Conservation (phyloP, 2,888 invertebrate species). For the Lottia gigantea region DNA sequence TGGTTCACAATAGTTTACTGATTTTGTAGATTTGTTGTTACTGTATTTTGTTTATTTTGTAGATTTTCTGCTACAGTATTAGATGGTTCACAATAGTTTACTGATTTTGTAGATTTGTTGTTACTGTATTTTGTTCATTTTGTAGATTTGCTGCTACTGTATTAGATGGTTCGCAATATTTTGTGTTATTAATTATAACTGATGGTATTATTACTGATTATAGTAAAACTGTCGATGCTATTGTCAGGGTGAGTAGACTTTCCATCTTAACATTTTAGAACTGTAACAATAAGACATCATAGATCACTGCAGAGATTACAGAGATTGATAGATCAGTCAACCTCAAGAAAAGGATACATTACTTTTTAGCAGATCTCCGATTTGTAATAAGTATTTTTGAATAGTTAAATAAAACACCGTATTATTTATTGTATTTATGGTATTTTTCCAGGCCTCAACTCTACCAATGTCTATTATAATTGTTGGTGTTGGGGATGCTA, state of each 20-base stretch:
- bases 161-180: slow-evolving; percentile 72
- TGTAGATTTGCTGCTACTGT: slow-evolving; percentile 69
- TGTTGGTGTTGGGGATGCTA: slow-evolving; percentile 67
- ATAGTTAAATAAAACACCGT: too few relatives aligned
- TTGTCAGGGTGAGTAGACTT: slow-evolving; percentile 56
- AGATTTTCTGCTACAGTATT: slow-evolving; percentile 70
- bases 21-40: too few relatives aligned
- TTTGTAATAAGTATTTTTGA: too few relatives aligned
- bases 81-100: slow-evolving; percentile 73
- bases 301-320: not conserved
- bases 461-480: slow-evolving; percentile 67
- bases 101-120: slow-evolving; percentile 41
- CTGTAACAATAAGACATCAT: not conserved
- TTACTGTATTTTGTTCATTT: not conserved
- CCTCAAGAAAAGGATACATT: too few relatives aligned
- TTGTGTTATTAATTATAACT: slow-evolving; percentile 74
- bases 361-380: too few relatives aligned
- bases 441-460: slow-evolving; percentile 66
- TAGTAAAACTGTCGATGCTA: slow-evolving; percentile 63
- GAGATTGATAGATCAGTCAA: not conserved
- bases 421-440: too few relatives aligned
- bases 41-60: slow-evolving; percentile 13
- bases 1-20: slow-evolving; percentile 71
- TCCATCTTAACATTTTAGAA: not conserved
- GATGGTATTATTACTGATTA: slow-evolving; percentile 76